Evolutionary conservation across 2,888 invertebrate species (phyloP).

Genomic region (Synergus gifuensis): DNA sequence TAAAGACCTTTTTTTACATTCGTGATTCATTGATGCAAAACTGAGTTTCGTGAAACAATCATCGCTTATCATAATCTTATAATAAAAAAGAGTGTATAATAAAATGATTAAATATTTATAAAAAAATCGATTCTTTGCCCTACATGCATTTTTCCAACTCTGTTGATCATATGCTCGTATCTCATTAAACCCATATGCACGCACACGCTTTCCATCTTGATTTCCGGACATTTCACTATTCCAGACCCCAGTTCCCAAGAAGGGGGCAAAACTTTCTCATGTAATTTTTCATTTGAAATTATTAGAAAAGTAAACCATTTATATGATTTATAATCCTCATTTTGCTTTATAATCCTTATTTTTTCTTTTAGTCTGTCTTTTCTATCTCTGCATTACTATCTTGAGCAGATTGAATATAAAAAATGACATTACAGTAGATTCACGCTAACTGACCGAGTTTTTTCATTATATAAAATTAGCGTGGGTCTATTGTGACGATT

Average conservation of each 20-base stretch:
- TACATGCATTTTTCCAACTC: conserved; percentile 29
- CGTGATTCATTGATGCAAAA: not conserved
- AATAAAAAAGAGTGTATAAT: not conserved
- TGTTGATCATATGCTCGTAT: conserved; percentile 17
- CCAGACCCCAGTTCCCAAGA: not conserved
- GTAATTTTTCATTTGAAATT: not conserved
- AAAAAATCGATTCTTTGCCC: conserved; percentile 19
- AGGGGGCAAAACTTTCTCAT: not conserved
- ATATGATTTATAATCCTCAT: too few relatives aligned
- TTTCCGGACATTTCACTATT: conserved; percentile 1
- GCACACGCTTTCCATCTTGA: conserved; percentile 17
- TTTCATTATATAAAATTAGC: not conserved
- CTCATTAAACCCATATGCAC: conserved; percentile 33
- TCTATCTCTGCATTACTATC: not conserved
- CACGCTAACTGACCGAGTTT: not conserved
- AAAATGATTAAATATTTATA: conserved; percentile 17
- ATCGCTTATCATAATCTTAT: conserved; percentile 11
- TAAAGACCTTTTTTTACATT: not conserved
- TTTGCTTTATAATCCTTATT: too few relatives aligned
- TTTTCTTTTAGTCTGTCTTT: not conserved
- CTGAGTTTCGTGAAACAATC: not conserved
- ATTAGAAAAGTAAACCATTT: too few relatives aligned
- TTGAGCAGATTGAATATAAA: not conserved
- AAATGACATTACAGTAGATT: not conserved
- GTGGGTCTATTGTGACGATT: not conserved